Evolutionary conservation across 2,113 vertebrate species (phyloP).

Genomic region (Geothlypis trichas): DNA sequence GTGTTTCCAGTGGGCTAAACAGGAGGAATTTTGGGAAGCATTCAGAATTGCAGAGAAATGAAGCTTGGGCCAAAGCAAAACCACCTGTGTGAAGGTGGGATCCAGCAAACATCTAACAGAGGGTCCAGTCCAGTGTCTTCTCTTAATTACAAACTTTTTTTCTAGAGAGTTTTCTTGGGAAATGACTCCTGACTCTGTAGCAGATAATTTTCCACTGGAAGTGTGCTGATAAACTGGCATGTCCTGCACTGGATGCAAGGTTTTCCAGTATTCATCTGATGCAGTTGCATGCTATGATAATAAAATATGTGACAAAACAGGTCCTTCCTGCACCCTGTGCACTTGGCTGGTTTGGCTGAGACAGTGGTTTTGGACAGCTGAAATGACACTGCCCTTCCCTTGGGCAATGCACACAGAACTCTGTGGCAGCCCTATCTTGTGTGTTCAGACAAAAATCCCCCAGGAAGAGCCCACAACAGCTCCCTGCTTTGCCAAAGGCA

Average conservation of each 20-base stretch:
- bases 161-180: neutral
- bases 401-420: neutral
- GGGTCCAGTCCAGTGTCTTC: neutral
- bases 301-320: neutral
- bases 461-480: neutral
- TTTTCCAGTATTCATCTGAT: neutral
- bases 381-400: neutral
- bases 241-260: no score
- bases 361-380: neutral
- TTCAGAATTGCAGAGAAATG: neutral
- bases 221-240: neutral
- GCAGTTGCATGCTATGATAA: neutral
- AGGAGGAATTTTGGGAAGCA: neutral
- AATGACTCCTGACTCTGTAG: neutral
- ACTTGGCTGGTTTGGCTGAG: neutral
- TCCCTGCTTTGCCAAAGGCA: neutral
- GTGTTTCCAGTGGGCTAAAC: neutral
- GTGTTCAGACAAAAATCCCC: neutral
- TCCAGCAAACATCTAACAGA: neutral
- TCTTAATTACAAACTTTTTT: neutral
- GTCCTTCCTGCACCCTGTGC: neutral
- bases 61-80: neutral
- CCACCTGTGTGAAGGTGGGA: neutral
- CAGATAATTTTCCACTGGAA: neutral
- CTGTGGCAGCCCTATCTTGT: neutral